phyloP scores from a whole-genome alignment of 2,113 vertebrate genomes.

The Mastomys natalensis region DNA sequence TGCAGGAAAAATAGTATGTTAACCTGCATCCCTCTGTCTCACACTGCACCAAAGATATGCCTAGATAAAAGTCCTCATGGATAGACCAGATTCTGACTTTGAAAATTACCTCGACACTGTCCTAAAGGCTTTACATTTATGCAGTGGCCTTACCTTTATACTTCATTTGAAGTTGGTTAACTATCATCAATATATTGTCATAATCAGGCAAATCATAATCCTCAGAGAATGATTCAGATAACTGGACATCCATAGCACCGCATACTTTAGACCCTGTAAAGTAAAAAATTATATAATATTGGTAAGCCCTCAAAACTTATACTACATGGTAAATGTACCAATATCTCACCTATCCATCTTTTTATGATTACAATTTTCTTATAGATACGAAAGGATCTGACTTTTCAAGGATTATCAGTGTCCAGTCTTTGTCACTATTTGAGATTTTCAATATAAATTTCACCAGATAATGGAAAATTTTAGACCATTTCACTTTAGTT shows the following conservation, averaged over 20 bases:
- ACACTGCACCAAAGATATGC: background rate
- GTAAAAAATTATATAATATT: background rate
- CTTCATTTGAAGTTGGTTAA: background rate
- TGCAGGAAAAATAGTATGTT: background rate
- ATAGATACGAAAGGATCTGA: background rate
- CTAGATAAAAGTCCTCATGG: background rate
- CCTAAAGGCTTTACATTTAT: background rate
- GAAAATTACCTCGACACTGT: background rate
- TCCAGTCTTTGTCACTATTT: background rate
- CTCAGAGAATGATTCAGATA: background rate
- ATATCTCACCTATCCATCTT: too few species aligned
- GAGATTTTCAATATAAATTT: background rate
- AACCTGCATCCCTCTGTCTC: background rate
- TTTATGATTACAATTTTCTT: background rate
- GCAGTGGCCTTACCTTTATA: background rate
- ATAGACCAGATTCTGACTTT: background rate
- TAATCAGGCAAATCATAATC: background rate
- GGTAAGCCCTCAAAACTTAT: background rate
- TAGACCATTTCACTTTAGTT: background rate
- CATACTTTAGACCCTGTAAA: background rate
- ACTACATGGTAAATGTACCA: background rate
- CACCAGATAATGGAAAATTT: background rate
- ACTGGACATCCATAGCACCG: background rate
- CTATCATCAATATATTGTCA: slow-evolving; percentile 7
- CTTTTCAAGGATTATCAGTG: background rate